Percentiles rank a stretch among this genome's conserved stretches.
These are phyloP conservation scores for Arnoldichthys spilopterus DNA, from an alignment of 2,797 vertebrate species.

Conservation along the genomic window DNA sequence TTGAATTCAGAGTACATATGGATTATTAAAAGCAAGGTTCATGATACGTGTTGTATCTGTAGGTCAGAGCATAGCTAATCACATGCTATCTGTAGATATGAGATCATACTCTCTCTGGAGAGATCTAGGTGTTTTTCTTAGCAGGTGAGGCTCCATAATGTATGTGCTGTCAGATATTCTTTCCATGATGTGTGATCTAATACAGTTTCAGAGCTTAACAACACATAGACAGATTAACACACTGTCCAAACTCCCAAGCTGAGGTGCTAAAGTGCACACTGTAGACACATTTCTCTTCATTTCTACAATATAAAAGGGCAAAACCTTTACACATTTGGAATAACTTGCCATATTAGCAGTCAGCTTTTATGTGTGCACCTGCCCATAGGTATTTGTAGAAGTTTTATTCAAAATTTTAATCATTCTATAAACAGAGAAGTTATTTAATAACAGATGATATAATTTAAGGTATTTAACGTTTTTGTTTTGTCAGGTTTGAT, in stretches of 20 bases:
- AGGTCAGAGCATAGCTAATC: slow-evolving; percentile 24
- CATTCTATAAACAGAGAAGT: no score
- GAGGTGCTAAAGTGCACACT: neutral
- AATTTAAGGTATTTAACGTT: no score
- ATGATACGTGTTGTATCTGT: slow-evolving; percentile 30
- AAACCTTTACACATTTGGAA: no score
- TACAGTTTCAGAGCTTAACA: neutral
- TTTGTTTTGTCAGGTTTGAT: no score
- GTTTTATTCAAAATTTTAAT: no score
- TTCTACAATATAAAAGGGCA: neutral
- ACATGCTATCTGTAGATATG: slow-evolving; percentile 10
- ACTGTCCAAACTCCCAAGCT: neutral
- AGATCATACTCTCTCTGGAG: neutral
- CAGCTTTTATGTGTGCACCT: no score
- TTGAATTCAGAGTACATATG: slow-evolving; percentile 15
- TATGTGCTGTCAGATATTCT: slow-evolving; percentile 9
- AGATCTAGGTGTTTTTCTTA: neutral
- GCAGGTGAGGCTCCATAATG: slow-evolving; percentile 1
- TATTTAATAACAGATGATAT: no score
- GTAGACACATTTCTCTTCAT: neutral
- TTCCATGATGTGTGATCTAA: neutral
- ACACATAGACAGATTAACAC: neutral
- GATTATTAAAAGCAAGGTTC: slow-evolving; percentile 16
- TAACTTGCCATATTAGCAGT: no score
- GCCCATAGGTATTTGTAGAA: no score